Conservation (phyloP, 2,113 vertebrate species). For the Lethenteron camtschaticum region DNA sequence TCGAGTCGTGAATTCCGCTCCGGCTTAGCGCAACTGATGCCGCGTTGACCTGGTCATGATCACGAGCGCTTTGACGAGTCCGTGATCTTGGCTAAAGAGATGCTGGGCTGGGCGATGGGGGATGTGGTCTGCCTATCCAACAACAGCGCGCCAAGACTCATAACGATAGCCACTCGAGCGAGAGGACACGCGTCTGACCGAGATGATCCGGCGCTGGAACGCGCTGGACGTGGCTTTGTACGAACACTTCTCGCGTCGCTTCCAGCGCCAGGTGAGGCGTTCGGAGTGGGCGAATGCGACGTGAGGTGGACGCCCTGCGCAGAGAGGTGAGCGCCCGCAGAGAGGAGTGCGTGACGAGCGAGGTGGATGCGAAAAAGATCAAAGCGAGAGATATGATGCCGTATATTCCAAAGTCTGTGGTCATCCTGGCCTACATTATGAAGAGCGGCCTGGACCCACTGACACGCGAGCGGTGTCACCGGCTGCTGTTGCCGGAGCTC, state of each 20-base stretch:
- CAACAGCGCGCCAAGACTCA: constrained; percentile 27
- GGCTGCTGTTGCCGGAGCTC: no score
- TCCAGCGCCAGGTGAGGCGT: constrained; percentile 44
- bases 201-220: constrained; percentile 47
- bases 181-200: constrained; percentile 7
- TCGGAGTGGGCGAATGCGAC: constrained; percentile 31
- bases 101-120: constrained; percentile 54
- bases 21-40: constrained; percentile 19
- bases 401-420: no score
- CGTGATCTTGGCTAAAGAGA: constrained; percentile 50
- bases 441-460: no score
- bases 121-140: constrained; percentile 50
- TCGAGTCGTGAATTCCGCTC: constrained; percentile 21
- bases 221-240: constrained; percentile 58
- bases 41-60: constrained; percentile 38
- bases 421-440: no score
- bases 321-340: no score
- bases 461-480: no score
- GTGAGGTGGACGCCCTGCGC: constrained; percentile 30
- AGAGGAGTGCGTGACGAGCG: no score
- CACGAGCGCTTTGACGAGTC: constrained; percentile 62
- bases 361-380: neutral
- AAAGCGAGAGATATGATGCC: no score
- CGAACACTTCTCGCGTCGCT: constrained; percentile 41
- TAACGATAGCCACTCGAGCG: no score